Conservation (phyloP, 2,113 vertebrate genomes). For the Sinocyclocheilus grahami region DNA sequence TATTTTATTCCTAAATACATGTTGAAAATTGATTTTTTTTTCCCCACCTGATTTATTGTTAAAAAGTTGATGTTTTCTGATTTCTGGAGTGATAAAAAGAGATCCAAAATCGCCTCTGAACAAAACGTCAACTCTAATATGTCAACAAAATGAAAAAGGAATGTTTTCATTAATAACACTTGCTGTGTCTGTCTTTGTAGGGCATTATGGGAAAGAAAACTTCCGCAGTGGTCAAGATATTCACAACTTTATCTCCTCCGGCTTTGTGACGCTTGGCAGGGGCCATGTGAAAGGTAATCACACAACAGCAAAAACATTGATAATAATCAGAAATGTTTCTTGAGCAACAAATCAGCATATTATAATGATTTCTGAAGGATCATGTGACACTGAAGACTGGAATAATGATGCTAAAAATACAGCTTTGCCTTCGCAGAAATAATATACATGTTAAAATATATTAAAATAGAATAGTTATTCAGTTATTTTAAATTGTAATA, state of each 20-base stretch:
- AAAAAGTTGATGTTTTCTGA: not conserved
- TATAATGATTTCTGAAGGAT: no score
- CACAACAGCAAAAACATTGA: not conserved
- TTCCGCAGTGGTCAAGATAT: conserved; percentile 90
- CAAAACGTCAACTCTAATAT: not conserved
- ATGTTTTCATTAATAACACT: not conserved
- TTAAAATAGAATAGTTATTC: no score
- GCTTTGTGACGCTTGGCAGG: conserved; percentile 95
- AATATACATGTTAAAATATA: no score
- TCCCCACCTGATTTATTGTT: not conserved
- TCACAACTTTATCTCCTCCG: conserved; percentile 97
- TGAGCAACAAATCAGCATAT: no score
- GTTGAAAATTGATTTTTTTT: no score
- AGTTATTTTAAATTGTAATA: no score
- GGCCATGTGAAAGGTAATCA: conserved; percentile 91
- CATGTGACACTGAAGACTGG: no score
- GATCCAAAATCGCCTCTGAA: not conserved
- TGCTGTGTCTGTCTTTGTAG: conserved; percentile 63
- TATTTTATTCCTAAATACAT: no score
- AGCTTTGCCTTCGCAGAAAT: no score
- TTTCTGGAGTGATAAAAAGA: not conserved
- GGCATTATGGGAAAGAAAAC: conserved; percentile 92
- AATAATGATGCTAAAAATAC: no score
- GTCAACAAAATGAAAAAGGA: not conserved
- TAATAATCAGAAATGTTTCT: no score